Base-by-base conservation (phyloP, 2,797 vertebrate genomes). In the Arctocebus calabarensis region DNA sequence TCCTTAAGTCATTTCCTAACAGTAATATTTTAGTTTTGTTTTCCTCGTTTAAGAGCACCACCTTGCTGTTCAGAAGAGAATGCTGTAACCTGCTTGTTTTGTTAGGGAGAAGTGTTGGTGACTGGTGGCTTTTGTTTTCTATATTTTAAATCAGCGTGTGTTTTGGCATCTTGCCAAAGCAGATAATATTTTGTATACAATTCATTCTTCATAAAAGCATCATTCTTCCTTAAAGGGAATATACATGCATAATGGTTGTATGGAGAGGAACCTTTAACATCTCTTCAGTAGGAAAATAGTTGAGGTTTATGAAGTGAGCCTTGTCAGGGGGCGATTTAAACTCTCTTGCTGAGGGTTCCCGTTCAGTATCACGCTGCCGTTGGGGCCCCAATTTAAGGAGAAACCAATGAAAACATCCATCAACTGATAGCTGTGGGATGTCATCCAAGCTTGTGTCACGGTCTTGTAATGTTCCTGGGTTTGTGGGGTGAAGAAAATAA, bases 301-400 rank as follows among this genome's bases (percentile, higher is more conserved):
- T 34, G 82, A 81, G 95, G 92, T 85, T 95, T 88, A 96, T 97
- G 59, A 97, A 96, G 74, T 85, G 86, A 97, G 92, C 81, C 94
- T 97, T 97, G 97, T 96, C 87, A 79, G n/a, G 94, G 94, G 94
- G 94, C 87, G 94, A 73, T 97, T 89, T 82, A 88, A 92, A 43
- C 88, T 93, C 90, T 92, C 20, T 95, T 91, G 84, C 93, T 59
- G 70, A 91, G 29, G 40, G 57, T 66, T 92, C 88, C 78, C 22
- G 40, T 92, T 94, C 83, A 95, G 79, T 77, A 20, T 66, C 45
- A 32, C 79, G 77, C 66, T 77, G 43, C 94, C 55, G 71, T 84
- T 94, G 70, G 87, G 92, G 81, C 81, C 55, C 89, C 27, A 25
- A 71, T 95, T 97, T 88, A 96, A 85, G 94, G 87, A 91, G 88